Percentiles rank a stretch among this genome's conserved stretches.
Conservation (phyloP, 2,888 invertebrate genomes). For the Agriopis leucophaearia region DNA sequence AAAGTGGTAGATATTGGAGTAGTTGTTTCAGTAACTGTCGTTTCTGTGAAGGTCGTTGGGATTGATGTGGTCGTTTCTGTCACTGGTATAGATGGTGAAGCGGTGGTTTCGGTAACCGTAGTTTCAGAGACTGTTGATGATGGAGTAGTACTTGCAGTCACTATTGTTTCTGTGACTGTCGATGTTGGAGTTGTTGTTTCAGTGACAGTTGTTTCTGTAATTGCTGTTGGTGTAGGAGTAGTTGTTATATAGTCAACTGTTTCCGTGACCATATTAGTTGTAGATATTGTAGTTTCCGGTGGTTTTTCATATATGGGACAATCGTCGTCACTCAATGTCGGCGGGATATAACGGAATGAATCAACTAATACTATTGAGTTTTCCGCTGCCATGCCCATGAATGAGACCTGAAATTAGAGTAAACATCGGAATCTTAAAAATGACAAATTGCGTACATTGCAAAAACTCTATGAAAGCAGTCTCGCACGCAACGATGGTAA, state of each 20-base stretch:
- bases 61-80: too few species aligned
- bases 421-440: too few species aligned
- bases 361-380: constrained; percentile 58
- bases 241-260: neutral
- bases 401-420: constrained; percentile 58
- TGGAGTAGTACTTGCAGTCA: neutral
- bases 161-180: neutral
- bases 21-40: neutral
- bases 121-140: neutral
- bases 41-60: neutral
- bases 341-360: constrained; percentile 65
- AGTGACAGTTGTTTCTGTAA: neutral
- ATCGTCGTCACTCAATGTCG: constrained; percentile 46
- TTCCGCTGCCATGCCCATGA: constrained; percentile 55
- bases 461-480: too few species aligned
- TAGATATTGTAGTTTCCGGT: constrained; percentile 15
- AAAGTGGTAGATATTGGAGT: neutral
- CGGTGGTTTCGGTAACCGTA: too few species aligned
- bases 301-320: constrained; percentile 57
- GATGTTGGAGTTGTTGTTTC: neutral
- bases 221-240: neutral
- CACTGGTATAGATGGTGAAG: too few species aligned
- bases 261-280: constrained; percentile 11
- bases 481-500: too few species aligned
- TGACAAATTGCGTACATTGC: too few species aligned